phyloP scores from a whole-genome alignment of 1,140 invertebrate species.

The Magallana gigas region DNA sequence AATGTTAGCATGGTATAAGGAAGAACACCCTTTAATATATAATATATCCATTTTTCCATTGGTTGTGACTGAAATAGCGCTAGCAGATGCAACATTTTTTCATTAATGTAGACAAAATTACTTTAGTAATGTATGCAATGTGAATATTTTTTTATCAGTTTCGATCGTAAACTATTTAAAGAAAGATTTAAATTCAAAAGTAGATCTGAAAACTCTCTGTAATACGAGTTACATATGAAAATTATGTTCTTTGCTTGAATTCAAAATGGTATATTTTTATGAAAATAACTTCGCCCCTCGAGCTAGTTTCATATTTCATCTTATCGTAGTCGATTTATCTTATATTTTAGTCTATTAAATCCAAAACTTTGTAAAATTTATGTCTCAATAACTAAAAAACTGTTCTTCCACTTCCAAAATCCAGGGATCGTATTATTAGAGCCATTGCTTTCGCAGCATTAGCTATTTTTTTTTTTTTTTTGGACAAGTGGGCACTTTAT shows the following conservation, averaged over 20 bases:
- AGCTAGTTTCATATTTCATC: constrained; percentile 14
- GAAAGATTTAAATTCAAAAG: neutral
- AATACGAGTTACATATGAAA: constrained; percentile 26
- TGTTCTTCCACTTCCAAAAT: neutral
- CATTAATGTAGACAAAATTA: no score
- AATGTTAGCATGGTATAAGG: no score
- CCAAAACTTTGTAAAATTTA: constrained; percentile 14
- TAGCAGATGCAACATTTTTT: no score
- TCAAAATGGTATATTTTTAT: constrained; percentile 23
- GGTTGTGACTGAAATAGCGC: no score
- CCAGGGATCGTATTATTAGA: constrained; percentile 11
- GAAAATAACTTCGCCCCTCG: neutral
- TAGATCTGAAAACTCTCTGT: neutral
- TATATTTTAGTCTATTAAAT: constrained; percentile 19
- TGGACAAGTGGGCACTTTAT: neutral
- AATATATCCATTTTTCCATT: no score
- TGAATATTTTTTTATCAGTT: neutral
- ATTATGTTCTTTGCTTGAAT: constrained; percentile 28
- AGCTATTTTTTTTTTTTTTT: neutral
- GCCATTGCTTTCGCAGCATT: neutral
- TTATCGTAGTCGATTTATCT: constrained; percentile 35
- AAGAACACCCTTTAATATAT: no score
- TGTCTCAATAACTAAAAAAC: neutral
- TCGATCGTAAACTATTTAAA: neutral
- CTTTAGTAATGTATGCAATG: no score